Evolutionary conservation across 2,797 vertebrate species (phyloP), one percentile per base, ranked within the genome.

Genomic region (Mormyrus proboscirostris): DNA sequence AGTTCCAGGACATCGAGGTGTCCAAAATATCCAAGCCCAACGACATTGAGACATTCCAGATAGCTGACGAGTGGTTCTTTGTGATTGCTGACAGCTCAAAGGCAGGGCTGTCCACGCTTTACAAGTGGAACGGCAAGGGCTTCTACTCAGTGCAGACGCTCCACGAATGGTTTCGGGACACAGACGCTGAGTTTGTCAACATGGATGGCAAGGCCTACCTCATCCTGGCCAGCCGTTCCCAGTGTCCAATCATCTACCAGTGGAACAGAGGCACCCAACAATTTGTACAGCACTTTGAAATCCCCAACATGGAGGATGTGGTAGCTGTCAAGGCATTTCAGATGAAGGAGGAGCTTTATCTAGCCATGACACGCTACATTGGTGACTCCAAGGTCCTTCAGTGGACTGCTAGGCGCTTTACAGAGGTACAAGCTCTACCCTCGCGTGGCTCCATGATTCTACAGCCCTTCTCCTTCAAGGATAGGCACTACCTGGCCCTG

Each of bases 1-100:
- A 98, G 91, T 99, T 99, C 95, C 98, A 99, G 90, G 97, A 97
- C 55, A 97, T 99, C 0, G 98, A 99, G 91, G 97, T 97, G n/a
- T 97, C 97, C 73, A 98, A 98, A 90, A 98, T 99, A 89, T 99
- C 98, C 47, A 99, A 99, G 94, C 98, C 99, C 50, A 99, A 99
- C 0, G 98, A 99, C 90, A 98, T 99, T 2, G 98, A 99, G 93
- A 95, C 97, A 89, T 99, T 99, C 92, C 96, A 97, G 92, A 97
- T 99, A 29, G 97, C 98, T 0, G 94, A 95, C 0, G 97, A 98
- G 57, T 97, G 96, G 90, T 99, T 97, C 94, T 99, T 99, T 91
- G 93, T 99, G 91, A 98, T 99, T 2, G 98, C 97, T 0, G 99
- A 99, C 94, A 99, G 99, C 94, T 99, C 99, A 2, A 99, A 99